phyloP scores from a whole-genome alignment of 1,140 invertebrate genomes.

The Meloidogyne chitwoodi region DNA sequence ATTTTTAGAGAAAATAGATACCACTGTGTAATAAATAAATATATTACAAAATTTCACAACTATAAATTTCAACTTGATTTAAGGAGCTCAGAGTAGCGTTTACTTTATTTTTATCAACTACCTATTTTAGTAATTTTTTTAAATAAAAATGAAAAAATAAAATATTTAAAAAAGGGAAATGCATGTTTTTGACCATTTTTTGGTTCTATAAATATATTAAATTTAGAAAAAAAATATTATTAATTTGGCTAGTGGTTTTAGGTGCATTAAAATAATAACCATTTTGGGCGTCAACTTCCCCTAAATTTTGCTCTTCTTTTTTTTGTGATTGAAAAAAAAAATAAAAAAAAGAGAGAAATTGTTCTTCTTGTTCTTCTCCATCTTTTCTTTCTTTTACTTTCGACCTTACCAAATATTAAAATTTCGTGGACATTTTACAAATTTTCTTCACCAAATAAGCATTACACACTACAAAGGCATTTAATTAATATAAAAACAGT shows the following conservation, averaged over 20 bases:
- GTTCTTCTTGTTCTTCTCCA: neutral
- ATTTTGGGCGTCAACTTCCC: neutral
- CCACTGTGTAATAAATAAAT: neutral
- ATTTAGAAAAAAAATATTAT: neutral
- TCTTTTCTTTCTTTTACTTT: neutral
- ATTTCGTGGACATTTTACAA: conserved; percentile 22
- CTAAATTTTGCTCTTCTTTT: neutral
- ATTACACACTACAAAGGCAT: neutral
- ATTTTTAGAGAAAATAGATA: neutral
- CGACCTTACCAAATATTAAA: neutral
- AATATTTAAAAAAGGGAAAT: neutral
- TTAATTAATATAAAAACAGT: neutral
- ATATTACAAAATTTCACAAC: neutral
- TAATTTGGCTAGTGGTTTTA: neutral
- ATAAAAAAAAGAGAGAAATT: neutral
- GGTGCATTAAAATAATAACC: neutral
- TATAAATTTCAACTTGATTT: neutral
- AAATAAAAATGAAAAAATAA: neutral
- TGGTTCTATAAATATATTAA: neutral
- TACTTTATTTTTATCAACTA: neutral
- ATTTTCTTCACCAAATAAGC: conserved; percentile 1
- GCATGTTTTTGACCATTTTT: neutral
- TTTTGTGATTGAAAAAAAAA: neutral
- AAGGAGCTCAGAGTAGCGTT: neutral
- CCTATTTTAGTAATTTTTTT: neutral